Conservation (phyloP, 2,888 invertebrate species). For the Acanthosoma haemorrhoidale region DNA sequence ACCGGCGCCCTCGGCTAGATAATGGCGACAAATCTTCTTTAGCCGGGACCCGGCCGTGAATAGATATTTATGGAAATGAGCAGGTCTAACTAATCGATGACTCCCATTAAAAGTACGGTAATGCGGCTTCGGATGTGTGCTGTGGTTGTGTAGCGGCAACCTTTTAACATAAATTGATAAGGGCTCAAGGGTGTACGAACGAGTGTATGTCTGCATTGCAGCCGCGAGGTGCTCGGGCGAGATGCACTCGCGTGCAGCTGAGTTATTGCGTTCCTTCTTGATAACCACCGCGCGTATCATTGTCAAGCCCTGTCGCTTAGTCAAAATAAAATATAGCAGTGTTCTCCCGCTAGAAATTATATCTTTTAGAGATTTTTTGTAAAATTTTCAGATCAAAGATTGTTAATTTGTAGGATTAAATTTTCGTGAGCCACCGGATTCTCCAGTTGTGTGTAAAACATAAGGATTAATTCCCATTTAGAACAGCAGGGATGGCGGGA, state of each 20-base stretch:
- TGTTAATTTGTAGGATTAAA: no score
- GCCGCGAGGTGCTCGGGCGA: neutral
- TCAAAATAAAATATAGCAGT: no score
- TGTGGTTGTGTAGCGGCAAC: no score
- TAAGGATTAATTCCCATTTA: no score
- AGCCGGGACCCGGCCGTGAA: neutral
- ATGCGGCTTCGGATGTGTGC: constrained; percentile 2
- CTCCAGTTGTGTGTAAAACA: no score
- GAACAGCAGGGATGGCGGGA: no score
- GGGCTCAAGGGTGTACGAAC: neutral
- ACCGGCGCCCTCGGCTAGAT: neutral
- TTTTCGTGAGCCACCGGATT: no score
- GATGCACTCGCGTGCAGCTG: neutral
- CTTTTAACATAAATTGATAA: constrained; percentile 14
- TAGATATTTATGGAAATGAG: constrained; percentile 14
- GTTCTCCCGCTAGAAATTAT: no score
- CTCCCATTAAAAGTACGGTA: neutral
- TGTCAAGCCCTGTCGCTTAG: no score
- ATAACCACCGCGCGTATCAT: neutral
- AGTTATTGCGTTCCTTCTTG: neutral
- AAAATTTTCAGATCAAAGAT: no score
- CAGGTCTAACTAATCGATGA: neutral
- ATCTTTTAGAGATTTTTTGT: no score
- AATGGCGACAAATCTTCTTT: constrained; percentile 3
- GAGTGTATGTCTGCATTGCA: constrained; percentile 5